A percentile compares a stretch with the other conserved stretches of the same genome.
phyloP scores from a whole-genome alignment of 23 tunicate species.

The Trididemnum nubilum region DNA sequence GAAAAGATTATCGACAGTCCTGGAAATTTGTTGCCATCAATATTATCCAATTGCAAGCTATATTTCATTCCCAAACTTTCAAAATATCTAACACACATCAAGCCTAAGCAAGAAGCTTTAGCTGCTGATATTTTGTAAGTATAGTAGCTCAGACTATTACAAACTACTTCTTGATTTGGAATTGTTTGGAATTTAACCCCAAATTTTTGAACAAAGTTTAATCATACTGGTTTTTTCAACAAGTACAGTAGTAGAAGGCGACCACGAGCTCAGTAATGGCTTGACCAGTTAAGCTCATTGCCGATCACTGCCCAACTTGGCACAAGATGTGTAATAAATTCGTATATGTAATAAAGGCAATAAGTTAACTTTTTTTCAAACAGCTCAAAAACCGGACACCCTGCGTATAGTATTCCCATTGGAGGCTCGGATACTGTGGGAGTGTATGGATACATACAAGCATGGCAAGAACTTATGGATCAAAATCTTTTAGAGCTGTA shows the following conservation, averaged over 20 bases:
- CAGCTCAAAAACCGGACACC: constrained; percentile 57
- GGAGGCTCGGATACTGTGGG: constrained; percentile 83
- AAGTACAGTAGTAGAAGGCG: too few species aligned
- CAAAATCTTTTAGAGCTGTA: constrained; percentile 38
- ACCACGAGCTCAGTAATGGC: too few species aligned
- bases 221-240: too few species aligned
- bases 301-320: too few species aligned
- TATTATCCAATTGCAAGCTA: constrained; percentile 45
- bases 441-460: constrained; percentile 73
- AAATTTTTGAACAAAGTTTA: too few species aligned
- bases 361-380: too few species aligned
- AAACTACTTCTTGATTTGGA: too few species aligned
- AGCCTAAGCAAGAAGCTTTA: constrained; percentile 53
- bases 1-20: not conserved
- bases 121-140: constrained; percentile 40
- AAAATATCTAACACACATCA: constrained; percentile 54
- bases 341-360: too few species aligned
- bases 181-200: too few species aligned
- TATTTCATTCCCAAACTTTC: constrained; percentile 62
- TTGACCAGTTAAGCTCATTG: too few species aligned
- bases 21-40: constrained; percentile 79
- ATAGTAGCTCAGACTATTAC: too few species aligned
- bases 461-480: constrained; percentile 85
- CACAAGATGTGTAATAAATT: too few species aligned
- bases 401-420: constrained; percentile 74